These are phyloP conservation scores for Mellilla xanthometata DNA, from an alignment of 2,888 invertebrate genomes.

Conservation along the genomic window DNA sequence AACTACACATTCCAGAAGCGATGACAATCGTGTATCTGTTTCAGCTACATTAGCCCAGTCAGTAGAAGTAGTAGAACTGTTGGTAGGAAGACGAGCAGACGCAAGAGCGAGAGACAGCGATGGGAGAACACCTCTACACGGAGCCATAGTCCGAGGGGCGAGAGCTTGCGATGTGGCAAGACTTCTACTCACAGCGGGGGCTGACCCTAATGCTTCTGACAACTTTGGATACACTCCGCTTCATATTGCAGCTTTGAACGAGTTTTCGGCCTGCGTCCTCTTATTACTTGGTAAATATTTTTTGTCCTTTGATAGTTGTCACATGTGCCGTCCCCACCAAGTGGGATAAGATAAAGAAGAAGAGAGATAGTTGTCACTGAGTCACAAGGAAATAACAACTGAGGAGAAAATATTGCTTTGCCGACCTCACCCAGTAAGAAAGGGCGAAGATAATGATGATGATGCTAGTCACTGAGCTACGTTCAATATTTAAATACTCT, in stretches of 20 bases:
- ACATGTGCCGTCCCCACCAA: too few species aligned
- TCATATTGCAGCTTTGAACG: conserved; percentile 92
- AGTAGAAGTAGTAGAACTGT: conserved; percentile 87
- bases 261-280: conserved; percentile 89
- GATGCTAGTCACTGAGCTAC: too few species aligned
- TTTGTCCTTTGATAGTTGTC: too few species aligned
- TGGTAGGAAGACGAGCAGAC: conserved; percentile 85
- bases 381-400: too few species aligned
- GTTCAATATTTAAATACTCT: too few species aligned
- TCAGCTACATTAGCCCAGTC: conserved; percentile 90
- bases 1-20: too few species aligned
- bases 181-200: conserved; percentile 85
- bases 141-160: conserved; percentile 90
- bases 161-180: conserved; percentile 87
- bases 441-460: too few species aligned
- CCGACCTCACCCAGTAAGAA: too few species aligned
- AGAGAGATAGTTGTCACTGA: too few species aligned
- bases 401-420: too few species aligned
- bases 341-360: too few species aligned
- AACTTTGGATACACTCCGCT: conserved; percentile 92
- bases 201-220: conserved; percentile 89
- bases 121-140: conserved; percentile 90
- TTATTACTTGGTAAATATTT: conserved; percentile 81
- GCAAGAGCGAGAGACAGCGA: conserved; percentile 87
- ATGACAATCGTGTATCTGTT: too few species aligned